phyloP scores from a whole-genome alignment of 2,888 invertebrate species.

The Torymus texanus region DNA sequence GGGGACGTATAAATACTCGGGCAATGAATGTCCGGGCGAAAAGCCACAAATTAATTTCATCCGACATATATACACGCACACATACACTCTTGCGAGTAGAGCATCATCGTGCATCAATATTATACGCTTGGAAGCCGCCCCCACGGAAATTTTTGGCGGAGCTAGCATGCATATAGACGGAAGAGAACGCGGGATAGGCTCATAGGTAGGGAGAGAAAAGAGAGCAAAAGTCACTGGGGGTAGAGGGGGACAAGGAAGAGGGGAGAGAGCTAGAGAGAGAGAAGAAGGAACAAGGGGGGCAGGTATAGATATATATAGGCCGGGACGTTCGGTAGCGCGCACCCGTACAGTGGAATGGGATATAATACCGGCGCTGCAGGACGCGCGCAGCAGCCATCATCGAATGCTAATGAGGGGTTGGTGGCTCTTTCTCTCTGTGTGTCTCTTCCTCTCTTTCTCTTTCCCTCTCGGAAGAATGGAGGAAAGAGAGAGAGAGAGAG shows the following conservation, averaged over 20 bases:
- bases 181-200: too few species aligned
- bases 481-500: constrained; percentile 52
- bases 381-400: constrained; percentile 73
- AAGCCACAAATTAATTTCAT: constrained; percentile 55
- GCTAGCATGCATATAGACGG: constrained; percentile 2
- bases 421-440: constrained; percentile 54
- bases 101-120: constrained; percentile 30
- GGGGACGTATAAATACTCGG: constrained; percentile 49
- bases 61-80: constrained; percentile 22
- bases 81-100: too few species aligned
- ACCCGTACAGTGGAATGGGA: constrained; percentile 60
- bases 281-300: constrained; percentile 15
- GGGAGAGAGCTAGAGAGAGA: neutral
- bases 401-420: constrained; percentile 75
- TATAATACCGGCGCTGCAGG: constrained; percentile 71
- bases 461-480: constrained; percentile 15
- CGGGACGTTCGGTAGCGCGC: constrained; percentile 39
- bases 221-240: neutral
- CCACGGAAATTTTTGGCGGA: constrained; percentile 27
- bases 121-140: neutral
- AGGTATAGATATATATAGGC: constrained; percentile 38
- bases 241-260: neutral
- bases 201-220: constrained; percentile 4
- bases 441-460: constrained; percentile 18
- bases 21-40: constrained; percentile 51